Base-by-base conservation (phyloP, 2,888 invertebrate genomes). In the Cotesia congregata region DNA sequence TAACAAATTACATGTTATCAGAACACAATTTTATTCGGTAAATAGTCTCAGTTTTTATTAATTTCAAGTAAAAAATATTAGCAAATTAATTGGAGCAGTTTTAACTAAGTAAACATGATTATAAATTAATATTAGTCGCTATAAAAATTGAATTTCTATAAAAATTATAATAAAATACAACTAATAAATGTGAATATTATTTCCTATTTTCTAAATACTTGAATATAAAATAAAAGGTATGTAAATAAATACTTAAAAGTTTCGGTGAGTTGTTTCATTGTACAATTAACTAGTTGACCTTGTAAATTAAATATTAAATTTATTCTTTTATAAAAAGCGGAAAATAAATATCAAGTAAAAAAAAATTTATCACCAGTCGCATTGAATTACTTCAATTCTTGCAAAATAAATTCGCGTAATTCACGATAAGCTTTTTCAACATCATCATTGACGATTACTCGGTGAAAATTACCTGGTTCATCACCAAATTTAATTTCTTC, bases 401-500 rank as follows among this genome's bases (percentile, higher is more conserved):
- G 90, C 6, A 92, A 84, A 72, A 95, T 91, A 89, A 95, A 96
- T 74, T 94, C 92, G 74, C 93, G 93, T 60, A 97, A 91, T 79
- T 94, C 92, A 61, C 90, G 88, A 87, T 97, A 98, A 0, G 98
- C 96, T 83, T 92, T 92, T 67, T 96, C 95, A 79, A 98, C 90
- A 82, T 94, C 92, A 85, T 96, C 95, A 88, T 98, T 98, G 71
- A 95, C 91, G 79, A 98, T 93, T 7, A 95, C 91, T 76, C 94
- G 91, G 87, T 98, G 94, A 88, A 98, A 97, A 88, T 97, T 96
- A 0, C 94, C 94, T 1, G 94, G 93, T 64, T 88, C 88, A 81
- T 91, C 91, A 92, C 98, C 97, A 91, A 94, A 98, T 85, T 94
- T 93, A 74, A 99, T 93, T 90, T 99, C 99, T 76, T 91, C 91